Percentiles rank a stretch among this genome's conserved stretches.
Evolutionary conservation across 2,113 vertebrate genomes (phyloP).

Genomic region (Eulacestoma nigropectus): DNA sequence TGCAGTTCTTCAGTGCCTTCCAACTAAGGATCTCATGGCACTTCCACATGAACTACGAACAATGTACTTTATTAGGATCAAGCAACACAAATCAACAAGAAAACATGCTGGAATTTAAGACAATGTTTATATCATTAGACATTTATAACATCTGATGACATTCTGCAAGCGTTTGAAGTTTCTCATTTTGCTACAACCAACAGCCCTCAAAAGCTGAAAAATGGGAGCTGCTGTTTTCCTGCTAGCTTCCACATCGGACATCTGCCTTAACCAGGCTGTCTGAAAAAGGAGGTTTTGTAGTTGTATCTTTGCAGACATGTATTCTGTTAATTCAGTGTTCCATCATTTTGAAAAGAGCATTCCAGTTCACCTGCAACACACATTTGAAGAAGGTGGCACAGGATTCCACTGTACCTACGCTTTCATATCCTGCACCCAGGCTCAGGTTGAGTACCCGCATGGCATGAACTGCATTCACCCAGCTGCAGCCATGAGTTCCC

Average conservation of each 20-base stretch:
- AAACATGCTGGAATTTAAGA: conserved; percentile 2
- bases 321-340: not conserved
- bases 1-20: conserved; percentile 27
- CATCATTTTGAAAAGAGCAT: not conserved
- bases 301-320: not conserved
- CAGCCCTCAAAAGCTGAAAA: not conserved
- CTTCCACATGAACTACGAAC: conserved; percentile 11
- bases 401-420: not conserved
- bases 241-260: not conserved
- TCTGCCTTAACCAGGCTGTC: not conserved
- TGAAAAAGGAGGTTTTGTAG: not conserved
- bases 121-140: not conserved
- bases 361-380: conserved; percentile 35
- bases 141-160: not conserved
- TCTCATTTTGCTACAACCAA: not conserved
- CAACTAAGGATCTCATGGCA: conserved; percentile 1
- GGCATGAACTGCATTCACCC: not conserved
- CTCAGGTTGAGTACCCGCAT: not conserved
- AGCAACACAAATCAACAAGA: conserved; percentile 14
- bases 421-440: not conserved
- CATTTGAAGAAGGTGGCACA: not conserved
- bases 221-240: not conserved
- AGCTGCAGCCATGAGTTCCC: not conserved
- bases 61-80: not conserved
- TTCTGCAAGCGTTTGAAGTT: not conserved